Evolutionary conservation across 2,113 vertebrate species (phyloP).

Genomic region (Bos javanicus): DNA sequence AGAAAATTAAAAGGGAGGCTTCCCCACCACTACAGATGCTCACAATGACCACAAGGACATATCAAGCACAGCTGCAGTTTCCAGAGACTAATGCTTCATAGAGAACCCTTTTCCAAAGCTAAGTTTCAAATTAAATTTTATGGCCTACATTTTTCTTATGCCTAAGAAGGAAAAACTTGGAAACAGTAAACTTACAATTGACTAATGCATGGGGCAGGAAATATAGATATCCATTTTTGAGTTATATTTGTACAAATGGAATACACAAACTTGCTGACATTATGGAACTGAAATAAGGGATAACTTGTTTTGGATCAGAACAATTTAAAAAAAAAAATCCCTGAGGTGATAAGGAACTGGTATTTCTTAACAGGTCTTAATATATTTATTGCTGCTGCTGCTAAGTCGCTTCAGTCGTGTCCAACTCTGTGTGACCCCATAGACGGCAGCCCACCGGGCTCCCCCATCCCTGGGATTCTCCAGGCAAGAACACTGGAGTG

Average conservation of each 20-base stretch:
- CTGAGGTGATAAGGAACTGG: not conserved
- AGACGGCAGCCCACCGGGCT: too few species aligned
- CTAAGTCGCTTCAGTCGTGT: too few species aligned
- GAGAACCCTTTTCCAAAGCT: not conserved
- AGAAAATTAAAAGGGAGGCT: not conserved
- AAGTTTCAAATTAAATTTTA: not conserved
- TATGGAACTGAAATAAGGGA: not conserved
- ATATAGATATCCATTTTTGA: not conserved
- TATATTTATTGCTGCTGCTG: not conserved
- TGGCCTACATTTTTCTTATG: not conserved
- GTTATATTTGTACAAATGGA: not conserved
- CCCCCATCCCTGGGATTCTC: too few species aligned
- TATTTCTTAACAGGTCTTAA: not conserved
- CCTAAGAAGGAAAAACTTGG: not conserved
- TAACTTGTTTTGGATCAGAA: not conserved
- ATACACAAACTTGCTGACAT: not conserved
- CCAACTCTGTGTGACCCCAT: too few species aligned
- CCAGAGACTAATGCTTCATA: not conserved
- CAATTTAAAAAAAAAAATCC: not conserved
- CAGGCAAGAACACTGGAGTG: too few species aligned
- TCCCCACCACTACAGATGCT: not conserved
- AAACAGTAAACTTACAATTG: not conserved
- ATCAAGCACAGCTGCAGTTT: not conserved
- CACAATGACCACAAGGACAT: not conserved
- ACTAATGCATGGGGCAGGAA: not conserved